These are phyloP conservation scores for Hozukius guyotensis DNA, from an alignment of 2,797 vertebrate genomes.

Conservation along the genomic window DNA sequence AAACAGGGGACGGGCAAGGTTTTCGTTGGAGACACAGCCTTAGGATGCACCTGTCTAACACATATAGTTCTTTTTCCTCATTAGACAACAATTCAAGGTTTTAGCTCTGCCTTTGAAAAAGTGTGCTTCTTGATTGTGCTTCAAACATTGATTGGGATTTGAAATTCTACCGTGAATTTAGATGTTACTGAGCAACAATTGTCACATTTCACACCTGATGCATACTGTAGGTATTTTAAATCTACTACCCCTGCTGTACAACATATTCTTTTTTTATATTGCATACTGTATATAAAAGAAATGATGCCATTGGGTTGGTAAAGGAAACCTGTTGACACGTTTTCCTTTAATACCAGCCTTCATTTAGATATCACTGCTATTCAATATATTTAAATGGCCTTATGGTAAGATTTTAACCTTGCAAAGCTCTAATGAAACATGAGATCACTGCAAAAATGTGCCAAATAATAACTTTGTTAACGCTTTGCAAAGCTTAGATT, in stretches of 20 bases:
- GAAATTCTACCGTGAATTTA: not conserved
- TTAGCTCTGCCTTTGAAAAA: not conserved
- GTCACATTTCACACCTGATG: not conserved
- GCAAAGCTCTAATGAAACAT: not conserved
- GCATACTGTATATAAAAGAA: not conserved
- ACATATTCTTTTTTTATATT: not conserved
- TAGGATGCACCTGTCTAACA: slow-evolving; percentile 5
- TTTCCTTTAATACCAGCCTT: not conserved
- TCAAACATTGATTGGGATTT: not conserved
- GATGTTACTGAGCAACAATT: not conserved
- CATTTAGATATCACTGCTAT: not conserved
- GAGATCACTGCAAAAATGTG: not conserved
- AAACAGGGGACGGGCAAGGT: slow-evolving; percentile 15
- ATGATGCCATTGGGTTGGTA: accelerated
- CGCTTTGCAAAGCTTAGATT: not conserved
- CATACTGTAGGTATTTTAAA: not conserved
- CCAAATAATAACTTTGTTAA: not conserved
- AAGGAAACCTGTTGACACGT: not conserved
- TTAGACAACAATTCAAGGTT: slow-evolving; percentile 4
- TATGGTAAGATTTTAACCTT: not conserved
- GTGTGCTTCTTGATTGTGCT: not conserved
- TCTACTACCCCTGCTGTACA: not conserved
- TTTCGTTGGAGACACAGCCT: not conserved
- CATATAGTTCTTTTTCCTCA: not conserved
- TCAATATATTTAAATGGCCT: not conserved